Evolutionary conservation across 2,797 vertebrate genomes (phyloP).

Genomic region (Myotis vivesi): DNA sequence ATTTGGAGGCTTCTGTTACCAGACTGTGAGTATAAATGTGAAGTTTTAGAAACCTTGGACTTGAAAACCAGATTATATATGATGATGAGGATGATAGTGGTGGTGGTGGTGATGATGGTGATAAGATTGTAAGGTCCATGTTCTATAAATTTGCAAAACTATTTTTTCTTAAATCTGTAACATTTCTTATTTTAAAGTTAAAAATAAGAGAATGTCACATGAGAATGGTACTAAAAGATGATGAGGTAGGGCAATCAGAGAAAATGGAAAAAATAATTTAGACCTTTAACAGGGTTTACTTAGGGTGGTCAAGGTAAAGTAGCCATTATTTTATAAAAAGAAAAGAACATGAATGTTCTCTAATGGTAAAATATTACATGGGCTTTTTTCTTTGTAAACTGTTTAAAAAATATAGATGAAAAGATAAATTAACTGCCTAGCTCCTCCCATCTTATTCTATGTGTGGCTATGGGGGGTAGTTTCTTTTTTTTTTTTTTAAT

Average conservation of each 20-base stretch:
- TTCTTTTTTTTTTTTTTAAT: background rate
- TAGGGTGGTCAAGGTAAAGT: background rate
- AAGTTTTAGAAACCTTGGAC: background rate
- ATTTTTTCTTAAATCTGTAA: background rate
- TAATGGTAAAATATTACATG: background rate
- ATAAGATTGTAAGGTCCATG: background rate
- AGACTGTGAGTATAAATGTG: background rate
- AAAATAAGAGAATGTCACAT: background rate
- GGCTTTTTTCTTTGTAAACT: background rate
- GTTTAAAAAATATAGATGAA: background rate
- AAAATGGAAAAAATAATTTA: background rate
- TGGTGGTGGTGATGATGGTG: background rate
- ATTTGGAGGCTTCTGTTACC: background rate
- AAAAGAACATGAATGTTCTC: background rate
- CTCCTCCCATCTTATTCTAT: background rate
- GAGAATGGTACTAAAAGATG: background rate
- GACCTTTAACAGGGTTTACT: background rate
- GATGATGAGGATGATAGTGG: background rate
- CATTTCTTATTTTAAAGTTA: constrained; percentile 12
- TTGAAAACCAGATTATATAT: background rate
- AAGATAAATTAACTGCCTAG: background rate
- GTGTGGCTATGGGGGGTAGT: background rate
- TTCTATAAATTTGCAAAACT: background rate
- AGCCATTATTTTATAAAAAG: background rate
- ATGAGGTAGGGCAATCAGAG: background rate